These are phyloP conservation scores for Batillaria attramentaria DNA, from an alignment of 1,140 invertebrate genomes.

Conservation along the genomic window DNA sequence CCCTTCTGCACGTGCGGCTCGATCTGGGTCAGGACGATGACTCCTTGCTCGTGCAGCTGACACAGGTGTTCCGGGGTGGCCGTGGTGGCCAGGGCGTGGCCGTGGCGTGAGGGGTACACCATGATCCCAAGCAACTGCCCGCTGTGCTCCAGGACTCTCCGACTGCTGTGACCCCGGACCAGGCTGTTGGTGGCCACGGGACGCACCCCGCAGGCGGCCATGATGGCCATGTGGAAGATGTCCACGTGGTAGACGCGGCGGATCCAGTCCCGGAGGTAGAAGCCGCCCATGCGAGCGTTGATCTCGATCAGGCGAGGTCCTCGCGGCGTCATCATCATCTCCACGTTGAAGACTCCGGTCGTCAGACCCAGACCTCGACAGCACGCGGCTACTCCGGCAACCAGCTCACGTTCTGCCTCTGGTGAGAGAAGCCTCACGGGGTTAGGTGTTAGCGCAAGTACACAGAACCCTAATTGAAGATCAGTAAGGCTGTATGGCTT, in stretches of 20 bases:
- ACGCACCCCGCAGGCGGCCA: slow-evolving; percentile 46
- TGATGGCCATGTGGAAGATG: slow-evolving; percentile 44
- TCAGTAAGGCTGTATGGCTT: too few species aligned
- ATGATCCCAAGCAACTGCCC: slow-evolving; percentile 57
- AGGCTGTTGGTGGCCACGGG: slow-evolving; percentile 30
- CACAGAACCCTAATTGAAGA: too few species aligned
- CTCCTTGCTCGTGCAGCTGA: slow-evolving; percentile 26
- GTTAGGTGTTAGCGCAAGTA: too few species aligned
- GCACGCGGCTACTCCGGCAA: slow-evolving; percentile 52
- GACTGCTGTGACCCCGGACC: not conserved
- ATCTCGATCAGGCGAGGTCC: slow-evolving; percentile 59
- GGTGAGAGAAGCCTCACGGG: too few species aligned
- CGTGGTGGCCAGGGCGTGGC: slow-evolving; percentile 10
- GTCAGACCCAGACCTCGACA: slow-evolving; percentile 52
- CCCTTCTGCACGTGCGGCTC: slow-evolving; percentile 16
- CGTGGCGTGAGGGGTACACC: slow-evolving; percentile 47
- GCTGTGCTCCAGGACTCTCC: too few species aligned
- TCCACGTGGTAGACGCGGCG: slow-evolving; percentile 46
- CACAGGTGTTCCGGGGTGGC: slow-evolving; percentile 2
- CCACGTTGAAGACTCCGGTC: slow-evolving; percentile 58
- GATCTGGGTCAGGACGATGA: slow-evolving; percentile 42
- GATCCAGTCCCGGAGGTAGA: slow-evolving; percentile 57
- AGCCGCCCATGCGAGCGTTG: slow-evolving; percentile 58
- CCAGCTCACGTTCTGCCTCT: slow-evolving; percentile 49
- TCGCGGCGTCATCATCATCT: slow-evolving; percentile 51